Conservation (phyloP, 2,888 invertebrate species). For the Tribolium freemani region DNA sequence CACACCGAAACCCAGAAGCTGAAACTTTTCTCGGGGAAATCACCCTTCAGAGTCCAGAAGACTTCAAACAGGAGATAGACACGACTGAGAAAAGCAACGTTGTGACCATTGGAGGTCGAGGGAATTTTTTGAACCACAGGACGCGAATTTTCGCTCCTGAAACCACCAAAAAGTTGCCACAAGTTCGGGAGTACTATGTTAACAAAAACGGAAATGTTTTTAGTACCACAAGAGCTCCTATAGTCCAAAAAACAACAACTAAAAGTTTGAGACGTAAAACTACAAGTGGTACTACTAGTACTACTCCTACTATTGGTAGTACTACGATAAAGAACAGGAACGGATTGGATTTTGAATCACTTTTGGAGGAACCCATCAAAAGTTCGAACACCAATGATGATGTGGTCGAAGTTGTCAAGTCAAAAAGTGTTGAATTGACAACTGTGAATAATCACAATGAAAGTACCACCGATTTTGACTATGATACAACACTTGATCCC, state of each 20-base stretch:
- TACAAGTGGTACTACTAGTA: slow-evolving; percentile 55
- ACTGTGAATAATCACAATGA: slow-evolving; percentile 39
- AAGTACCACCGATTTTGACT: slow-evolving; percentile 44
- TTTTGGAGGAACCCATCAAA: slow-evolving; percentile 73
- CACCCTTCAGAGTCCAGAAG: slow-evolving; percentile 75
- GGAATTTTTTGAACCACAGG: slow-evolving; percentile 59
- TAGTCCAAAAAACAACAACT: slow-evolving; percentile 55
- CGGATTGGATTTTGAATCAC: slow-evolving; percentile 71
- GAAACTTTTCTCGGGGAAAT: slow-evolving; percentile 77
- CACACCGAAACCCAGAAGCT: slow-evolving; percentile 74
- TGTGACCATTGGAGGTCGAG: slow-evolving; percentile 43
- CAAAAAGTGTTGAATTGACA: slow-evolving; percentile 47
- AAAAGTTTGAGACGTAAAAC: slow-evolving; percentile 50
- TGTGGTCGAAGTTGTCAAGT: slow-evolving; percentile 72
- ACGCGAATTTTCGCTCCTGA: slow-evolving; percentile 63
- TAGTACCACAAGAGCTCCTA: slow-evolving; percentile 55
- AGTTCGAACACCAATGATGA: slow-evolving; percentile 68
- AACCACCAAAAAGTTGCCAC: slow-evolving; percentile 53
- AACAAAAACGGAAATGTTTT: slow-evolving; percentile 63
- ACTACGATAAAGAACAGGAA: slow-evolving; percentile 43
- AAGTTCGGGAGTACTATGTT: slow-evolving; percentile 62
- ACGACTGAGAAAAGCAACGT: slow-evolving; percentile 51
- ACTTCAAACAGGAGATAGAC: slow-evolving; percentile 56
- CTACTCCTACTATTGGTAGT: slow-evolving; percentile 51
- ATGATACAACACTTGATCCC: slow-evolving; percentile 43